Conservation (phyloP, 2,113 vertebrate species). For the Stomatorhinus ivindoensis region DNA sequence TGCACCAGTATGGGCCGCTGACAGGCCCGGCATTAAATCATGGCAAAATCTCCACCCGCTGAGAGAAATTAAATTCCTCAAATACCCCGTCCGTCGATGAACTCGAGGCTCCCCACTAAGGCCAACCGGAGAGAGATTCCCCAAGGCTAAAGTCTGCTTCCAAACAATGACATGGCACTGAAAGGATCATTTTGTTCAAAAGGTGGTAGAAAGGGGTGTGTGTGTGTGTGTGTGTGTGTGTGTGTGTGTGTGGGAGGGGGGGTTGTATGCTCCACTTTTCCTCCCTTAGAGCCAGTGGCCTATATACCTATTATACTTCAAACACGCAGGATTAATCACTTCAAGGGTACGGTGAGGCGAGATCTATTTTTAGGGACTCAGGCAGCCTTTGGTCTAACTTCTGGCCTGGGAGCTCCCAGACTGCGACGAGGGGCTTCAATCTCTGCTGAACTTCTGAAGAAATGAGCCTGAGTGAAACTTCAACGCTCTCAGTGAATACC, state of each 20-base stretch:
- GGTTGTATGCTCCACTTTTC: neutral
- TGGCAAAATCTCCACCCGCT: neutral
- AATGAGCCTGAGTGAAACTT: neutral
- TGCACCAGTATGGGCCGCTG: neutral
- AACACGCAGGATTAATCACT: neutral
- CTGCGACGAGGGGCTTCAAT: neutral
- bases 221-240: neutral
- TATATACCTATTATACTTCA: neutral
- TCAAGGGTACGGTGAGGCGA: neutral
- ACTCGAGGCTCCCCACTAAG: neutral
- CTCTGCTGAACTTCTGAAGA: neutral
- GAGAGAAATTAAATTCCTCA: constrained; percentile 3
- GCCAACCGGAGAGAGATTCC: neutral
- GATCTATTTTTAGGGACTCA: neutral
- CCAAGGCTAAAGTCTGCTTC: neutral
- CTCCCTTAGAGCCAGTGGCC: neutral
- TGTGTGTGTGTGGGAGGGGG: neutral
- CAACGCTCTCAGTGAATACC: neutral
- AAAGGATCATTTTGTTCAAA: neutral
- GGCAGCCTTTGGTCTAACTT: neutral
- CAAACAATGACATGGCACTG: neutral
- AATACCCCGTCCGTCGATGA: neutral
- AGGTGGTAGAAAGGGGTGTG: neutral
- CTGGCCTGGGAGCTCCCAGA: neutral
- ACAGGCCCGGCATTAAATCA: neutral